Evolutionary conservation across 2,888 invertebrate genomes (phyloP), one percentile per base, ranked within the genome.

Genomic region (Harpalus rufipes): DNA sequence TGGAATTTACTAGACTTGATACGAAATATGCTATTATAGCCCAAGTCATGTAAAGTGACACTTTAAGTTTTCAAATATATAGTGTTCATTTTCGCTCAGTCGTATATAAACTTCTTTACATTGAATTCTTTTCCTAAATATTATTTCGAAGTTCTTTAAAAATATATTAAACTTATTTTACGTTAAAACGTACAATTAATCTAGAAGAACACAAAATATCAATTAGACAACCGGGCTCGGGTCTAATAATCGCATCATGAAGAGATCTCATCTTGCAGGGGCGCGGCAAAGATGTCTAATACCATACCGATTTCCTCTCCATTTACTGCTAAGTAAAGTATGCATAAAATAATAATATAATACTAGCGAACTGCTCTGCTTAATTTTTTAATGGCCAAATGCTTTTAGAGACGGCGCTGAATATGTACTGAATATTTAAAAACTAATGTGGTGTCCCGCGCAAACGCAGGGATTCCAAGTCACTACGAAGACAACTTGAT

Each of bases 311-410:
- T 90, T 90, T 90, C 89, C 89, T 89, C 89, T 88, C 90, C 90
- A 90, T 90, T 90, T 90, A 88, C 87, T 87, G 87, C 88, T 89
- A 72, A 89, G 89, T 88, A 90, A 90, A 90, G 90, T 90, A 89
- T 89, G 90, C 91, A 91, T 91, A 91, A 91, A 91, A 91, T 91
- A 91, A 91, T 91, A 91, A 91, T 91, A 90, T 90, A 90, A 91
- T 90, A 89, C 89, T 80, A 80, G 88, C 86, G 80, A 63, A 89
- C 89, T 89, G 89, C 89, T 88, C 89, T 89, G 90, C 90, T 91
- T 91, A 91, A 91, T 91, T 93, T 93, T 93, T 93, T 93, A 93
- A 93, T 93, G 93, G 93, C 93, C 91, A 92, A 93, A 93, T 93
- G 93, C 93, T 93, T 93, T 93, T 93, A 93, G 92, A 92, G 92